phyloP scores from a whole-genome alignment of 2,888 invertebrate species.

The Calliphora vomitoria region DNA sequence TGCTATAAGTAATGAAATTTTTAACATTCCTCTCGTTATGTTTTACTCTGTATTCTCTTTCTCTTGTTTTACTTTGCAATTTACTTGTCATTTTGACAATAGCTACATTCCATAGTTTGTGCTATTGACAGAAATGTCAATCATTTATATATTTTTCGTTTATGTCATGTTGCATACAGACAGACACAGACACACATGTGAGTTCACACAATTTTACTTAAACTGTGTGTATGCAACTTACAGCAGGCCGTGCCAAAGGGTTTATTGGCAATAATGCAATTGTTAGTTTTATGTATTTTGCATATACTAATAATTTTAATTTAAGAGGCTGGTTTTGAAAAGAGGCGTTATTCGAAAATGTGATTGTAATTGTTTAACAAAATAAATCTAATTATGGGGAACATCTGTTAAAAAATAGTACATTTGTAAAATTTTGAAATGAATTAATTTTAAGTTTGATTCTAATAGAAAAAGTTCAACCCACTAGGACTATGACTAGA shows the following conservation, averaged over 20 bases:
- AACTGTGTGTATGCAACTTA: background rate
- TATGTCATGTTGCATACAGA: slow-evolving; percentile 52
- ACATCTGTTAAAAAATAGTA: background rate
- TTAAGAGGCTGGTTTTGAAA: background rate
- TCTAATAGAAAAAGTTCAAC: background rate
- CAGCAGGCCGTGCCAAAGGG: background rate
- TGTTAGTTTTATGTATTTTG: background rate
- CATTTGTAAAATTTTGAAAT: background rate
- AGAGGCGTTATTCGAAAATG: background rate
- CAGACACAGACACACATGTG: background rate
- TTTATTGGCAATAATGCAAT: slow-evolving; percentile 20
- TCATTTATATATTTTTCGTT: slow-evolving; percentile 50
- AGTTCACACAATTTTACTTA: slow-evolving; percentile 7
- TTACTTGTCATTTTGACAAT: slow-evolving; percentile 71
- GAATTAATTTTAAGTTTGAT: background rate
- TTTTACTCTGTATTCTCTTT: slow-evolving; percentile 25
- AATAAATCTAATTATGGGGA: background rate
- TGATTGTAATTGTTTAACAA: background rate
- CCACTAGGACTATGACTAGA: no score
- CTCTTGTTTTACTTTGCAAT: slow-evolving; percentile 56
- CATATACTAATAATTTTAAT: slow-evolving; percentile 6
- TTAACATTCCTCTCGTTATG: slow-evolving; percentile 31
- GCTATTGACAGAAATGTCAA: slow-evolving; percentile 60
- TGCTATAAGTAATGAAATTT: slow-evolving; percentile 41
- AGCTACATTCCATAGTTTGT: slow-evolving; percentile 67